These are phyloP conservation scores for Drosophila orena DNA, from an alignment of 1,140 invertebrate species.

Conservation along the genomic window DNA sequence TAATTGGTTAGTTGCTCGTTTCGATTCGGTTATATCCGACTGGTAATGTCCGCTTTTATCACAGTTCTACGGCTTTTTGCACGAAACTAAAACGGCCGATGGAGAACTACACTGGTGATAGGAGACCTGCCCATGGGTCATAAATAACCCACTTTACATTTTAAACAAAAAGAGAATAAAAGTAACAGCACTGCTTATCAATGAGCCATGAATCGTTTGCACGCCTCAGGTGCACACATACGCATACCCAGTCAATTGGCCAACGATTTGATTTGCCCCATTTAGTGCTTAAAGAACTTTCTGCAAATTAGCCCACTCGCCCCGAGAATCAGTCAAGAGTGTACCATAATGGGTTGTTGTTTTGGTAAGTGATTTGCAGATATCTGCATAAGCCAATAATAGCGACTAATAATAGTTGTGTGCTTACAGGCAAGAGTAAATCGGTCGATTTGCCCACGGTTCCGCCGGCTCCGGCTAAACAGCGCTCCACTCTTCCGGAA, in stretches of 20 bases:
- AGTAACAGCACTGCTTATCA: conserved; percentile 68
- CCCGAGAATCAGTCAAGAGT: conserved; percentile 26
- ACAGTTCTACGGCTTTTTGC: conserved; percentile 16
- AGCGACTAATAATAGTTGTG: conserved; percentile 11
- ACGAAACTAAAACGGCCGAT: conserved; percentile 14
- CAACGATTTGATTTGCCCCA: conserved; percentile 73
- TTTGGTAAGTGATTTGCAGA: conserved; percentile 56
- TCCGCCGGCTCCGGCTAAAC: conserved; percentile 57
- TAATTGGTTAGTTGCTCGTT: conserved; percentile 56
- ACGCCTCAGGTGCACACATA: conserved; percentile 47
- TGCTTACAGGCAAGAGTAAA: conserved; percentile 61
- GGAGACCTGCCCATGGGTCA: conserved; percentile 38
- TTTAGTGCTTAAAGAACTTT: conserved; percentile 71
- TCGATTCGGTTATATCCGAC: conserved; percentile 36
- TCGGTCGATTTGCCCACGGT: conserved; percentile 73
- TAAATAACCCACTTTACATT: conserved; percentile 81
- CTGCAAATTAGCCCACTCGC: conserved; percentile 28
- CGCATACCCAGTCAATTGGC: conserved; percentile 58
- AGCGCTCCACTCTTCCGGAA: conserved; percentile 54
- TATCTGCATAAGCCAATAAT: conserved; percentile 7
- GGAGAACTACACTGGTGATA: conserved; percentile 48
- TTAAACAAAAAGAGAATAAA: conserved; percentile 69
- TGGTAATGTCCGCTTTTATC: conserved; percentile 32
- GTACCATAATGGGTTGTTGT: conserved; percentile 70
- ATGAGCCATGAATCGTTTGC: conserved; percentile 62